Conservation (phyloP, 2,113 vertebrate species). For the Sceloporus tristichus region DNA sequence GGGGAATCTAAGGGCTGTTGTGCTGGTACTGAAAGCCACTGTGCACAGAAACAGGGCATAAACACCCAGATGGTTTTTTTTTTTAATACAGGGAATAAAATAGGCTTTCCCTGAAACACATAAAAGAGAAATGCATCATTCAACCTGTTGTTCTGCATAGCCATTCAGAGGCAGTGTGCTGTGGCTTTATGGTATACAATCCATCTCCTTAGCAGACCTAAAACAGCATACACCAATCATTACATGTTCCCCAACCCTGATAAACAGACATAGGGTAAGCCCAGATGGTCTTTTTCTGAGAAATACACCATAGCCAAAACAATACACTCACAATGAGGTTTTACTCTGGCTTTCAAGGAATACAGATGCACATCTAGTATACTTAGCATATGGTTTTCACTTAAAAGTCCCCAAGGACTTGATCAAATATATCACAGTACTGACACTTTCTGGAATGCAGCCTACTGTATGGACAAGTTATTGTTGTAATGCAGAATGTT, state of each 20-base stretch:
- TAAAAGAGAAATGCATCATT: slow-evolving; percentile 41
- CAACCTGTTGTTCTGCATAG: slow-evolving; percentile 28
- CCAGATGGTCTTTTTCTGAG: slow-evolving; percentile 35
- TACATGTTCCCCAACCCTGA: slow-evolving; percentile 33
- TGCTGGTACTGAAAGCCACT: not conserved
- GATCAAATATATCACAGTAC: slow-evolving; percentile 13
- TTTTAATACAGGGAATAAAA: slow-evolving; percentile 31
- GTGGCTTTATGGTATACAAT: slow-evolving; percentile 39
- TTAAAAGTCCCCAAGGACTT: slow-evolving; percentile 14
- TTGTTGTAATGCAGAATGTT: slow-evolving; percentile 7
- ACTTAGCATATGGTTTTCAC: not conserved
- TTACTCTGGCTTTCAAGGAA: slow-evolving; percentile 20
- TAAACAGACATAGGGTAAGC: slow-evolving; percentile 39
- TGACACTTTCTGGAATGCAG: slow-evolving; percentile 21
- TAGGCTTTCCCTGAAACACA: slow-evolving; percentile 47
- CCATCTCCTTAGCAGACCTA: slow-evolving; percentile 49
- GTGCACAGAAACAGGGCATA: not conserved
- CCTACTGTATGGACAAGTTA: slow-evolving; percentile 26
- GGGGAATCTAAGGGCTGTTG: slow-evolving; percentile 13
- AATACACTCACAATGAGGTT: not conserved
- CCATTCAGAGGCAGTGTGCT: slow-evolving; percentile 48
- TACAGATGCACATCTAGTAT: slow-evolving; percentile 21
- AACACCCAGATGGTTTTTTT: slow-evolving; percentile 16
- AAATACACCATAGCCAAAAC: slow-evolving; percentile 17
- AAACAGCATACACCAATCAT: slow-evolving; percentile 5